Percentiles rank a stretch among this genome's conserved stretches.
phyloP scores from a whole-genome alignment of 2,888 invertebrate species.

The Drosophila paramelanica region DNA sequence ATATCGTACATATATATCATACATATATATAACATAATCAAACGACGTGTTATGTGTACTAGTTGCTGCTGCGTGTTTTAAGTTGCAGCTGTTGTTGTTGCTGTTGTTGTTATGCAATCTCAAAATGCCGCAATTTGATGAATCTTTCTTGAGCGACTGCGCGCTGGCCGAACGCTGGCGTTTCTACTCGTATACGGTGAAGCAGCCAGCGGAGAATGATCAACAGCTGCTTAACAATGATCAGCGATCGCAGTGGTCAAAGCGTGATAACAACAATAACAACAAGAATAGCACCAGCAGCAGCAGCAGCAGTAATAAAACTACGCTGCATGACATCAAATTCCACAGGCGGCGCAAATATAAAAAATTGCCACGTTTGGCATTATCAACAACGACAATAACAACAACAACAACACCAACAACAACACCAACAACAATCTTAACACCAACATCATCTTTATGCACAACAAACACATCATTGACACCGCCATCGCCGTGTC shows the following conservation, averaged over 20 bases:
- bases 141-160: constrained; percentile 83
- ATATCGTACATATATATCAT: not conserved
- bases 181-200: constrained; percentile 78
- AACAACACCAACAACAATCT: constrained; percentile 9
- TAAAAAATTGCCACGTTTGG: constrained; percentile 75
- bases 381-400: constrained; percentile 53
- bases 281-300: constrained; percentile 14
- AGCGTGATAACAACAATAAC: constrained; percentile 60
- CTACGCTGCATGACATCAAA: constrained; percentile 73
- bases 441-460: constrained; percentile 18
- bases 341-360: constrained; percentile 75
- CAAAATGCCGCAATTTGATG: constrained; percentile 83
- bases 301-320: constrained; percentile 30
- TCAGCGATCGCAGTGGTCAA: constrained; percentile 45
- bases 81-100: constrained; percentile 14
- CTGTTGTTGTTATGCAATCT: constrained; percentile 78
- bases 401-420: constrained; percentile 25
- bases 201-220: constrained; percentile 49
- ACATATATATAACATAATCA: constrained; percentile 6
- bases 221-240: constrained; percentile 4
- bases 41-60: constrained; percentile 31
- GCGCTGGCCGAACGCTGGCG: constrained; percentile 80
- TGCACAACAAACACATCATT: constrained; percentile 23
- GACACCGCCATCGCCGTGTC: constrained; percentile 56
- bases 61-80: constrained; percentile 1